Percentiles rank a stretch among this genome's conserved stretches.
Conservation (phyloP, 2,888 invertebrate species). For the Callyntrura sp. region DNA sequence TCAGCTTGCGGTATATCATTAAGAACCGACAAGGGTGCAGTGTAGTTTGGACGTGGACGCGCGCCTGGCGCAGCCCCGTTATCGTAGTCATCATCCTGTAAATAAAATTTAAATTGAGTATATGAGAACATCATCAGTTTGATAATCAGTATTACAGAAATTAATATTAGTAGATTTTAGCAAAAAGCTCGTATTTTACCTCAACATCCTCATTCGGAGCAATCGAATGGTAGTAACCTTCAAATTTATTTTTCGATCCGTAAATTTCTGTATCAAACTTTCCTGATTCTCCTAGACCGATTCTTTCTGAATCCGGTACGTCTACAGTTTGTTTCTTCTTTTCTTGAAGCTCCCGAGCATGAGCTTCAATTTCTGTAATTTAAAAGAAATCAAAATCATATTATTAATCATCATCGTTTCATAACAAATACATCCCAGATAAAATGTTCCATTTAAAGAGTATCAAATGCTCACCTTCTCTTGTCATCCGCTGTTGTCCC, state of each 20-base stretch:
- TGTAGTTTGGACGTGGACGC: slow-evolving; percentile 91
- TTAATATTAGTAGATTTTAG: too few species aligned
- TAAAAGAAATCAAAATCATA: slow-evolving; percentile 81
- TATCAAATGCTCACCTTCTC: slow-evolving; percentile 74
- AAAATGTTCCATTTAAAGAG: slow-evolving; percentile 6
- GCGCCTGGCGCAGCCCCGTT: slow-evolving; percentile 87
- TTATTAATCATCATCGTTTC: not conserved
- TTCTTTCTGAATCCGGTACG: slow-evolving; percentile 89
- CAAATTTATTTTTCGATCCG: slow-evolving; percentile 92
- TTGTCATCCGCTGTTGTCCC: slow-evolving; percentile 73
- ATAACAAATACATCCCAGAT: not conserved
- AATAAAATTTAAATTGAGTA: not conserved
- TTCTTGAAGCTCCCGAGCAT: slow-evolving; percentile 96
- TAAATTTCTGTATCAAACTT: slow-evolving; percentile 98
- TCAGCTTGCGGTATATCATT: slow-evolving; percentile 97
- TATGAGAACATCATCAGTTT: too few species aligned
- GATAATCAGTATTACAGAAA: too few species aligned
- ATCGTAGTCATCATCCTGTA: slow-evolving; percentile 90
- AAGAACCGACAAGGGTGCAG: slow-evolving; percentile 94
- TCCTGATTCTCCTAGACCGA: slow-evolving; percentile 93
- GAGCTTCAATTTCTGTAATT: slow-evolving; percentile 96
- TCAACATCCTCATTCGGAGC: slow-evolving; percentile 98
- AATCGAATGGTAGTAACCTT: slow-evolving; percentile 98
- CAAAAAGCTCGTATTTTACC: slow-evolving; percentile 85
- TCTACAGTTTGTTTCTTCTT: slow-evolving; percentile 88